Percentiles rank a stretch among this genome's conserved stretches.
Evolutionary conservation across 2,113 vertebrate genomes (phyloP).

Genomic region (Pluvianellus socialis): DNA sequence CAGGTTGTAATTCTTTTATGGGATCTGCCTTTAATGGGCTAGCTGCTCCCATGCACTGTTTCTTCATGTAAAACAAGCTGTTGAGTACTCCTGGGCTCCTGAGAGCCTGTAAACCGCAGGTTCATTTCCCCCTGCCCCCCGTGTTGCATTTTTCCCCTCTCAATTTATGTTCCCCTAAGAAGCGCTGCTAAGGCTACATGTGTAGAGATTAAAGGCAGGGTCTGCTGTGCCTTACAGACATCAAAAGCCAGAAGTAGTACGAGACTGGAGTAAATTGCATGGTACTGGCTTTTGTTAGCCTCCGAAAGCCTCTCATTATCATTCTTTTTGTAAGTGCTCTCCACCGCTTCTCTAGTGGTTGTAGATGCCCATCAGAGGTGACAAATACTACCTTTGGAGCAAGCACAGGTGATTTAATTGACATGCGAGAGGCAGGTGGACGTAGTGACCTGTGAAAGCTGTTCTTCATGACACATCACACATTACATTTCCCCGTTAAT

Average conservation of each 20-base stretch:
- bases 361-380: conserved; percentile 68
- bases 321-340: conserved; percentile 58
- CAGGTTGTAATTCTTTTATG: neutral
- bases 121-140: neutral
- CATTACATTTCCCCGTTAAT: neutral
- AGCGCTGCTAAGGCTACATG: conserved; percentile 53
- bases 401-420: conserved; percentile 56
- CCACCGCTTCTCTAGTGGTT: conserved; percentile 45
- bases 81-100: neutral
- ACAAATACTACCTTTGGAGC: conserved; percentile 55
- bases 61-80: conserved; percentile 31
- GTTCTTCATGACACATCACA: neutral
- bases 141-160: conserved; percentile 18
- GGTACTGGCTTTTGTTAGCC: conserved; percentile 38
- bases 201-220: conserved; percentile 72
- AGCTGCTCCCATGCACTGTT: neutral
- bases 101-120: neutral
- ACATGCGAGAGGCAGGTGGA: neutral
- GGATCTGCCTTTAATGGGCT: neutral
- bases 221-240: conserved; percentile 62
- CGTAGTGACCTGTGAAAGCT: neutral
- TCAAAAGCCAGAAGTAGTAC: conserved; percentile 66
- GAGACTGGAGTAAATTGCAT: conserved; percentile 55
- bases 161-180: conserved; percentile 52
- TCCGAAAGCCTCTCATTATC: conserved; percentile 69